Evolutionary conservation across 2,113 vertebrate species (phyloP).

Genomic region (Cryptotis parvus): DNA sequence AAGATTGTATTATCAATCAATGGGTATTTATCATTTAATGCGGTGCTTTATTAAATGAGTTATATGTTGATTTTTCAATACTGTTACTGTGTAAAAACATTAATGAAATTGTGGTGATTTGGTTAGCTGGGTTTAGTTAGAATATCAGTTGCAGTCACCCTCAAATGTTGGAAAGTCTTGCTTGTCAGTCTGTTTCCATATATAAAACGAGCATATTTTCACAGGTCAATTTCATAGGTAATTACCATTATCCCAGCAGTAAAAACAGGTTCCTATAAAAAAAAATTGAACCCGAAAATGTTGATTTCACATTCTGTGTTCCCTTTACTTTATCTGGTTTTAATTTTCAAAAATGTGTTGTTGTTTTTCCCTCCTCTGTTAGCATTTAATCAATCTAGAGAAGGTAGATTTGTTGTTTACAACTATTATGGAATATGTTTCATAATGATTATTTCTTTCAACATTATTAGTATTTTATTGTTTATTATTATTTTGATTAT

Average conservation of each 20-base stretch:
- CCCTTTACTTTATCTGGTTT: conserved; percentile 39
- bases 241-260: not conserved
- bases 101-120: not conserved
- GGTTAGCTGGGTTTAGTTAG: not conserved
- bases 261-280: not conserved
- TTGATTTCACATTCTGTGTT: not conserved
- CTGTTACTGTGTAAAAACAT: not conserved
- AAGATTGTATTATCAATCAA: not conserved
- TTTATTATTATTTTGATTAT: too few species aligned
- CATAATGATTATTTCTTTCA: conserved; percentile 29
- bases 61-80: not conserved
- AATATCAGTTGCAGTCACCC: not conserved
- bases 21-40: not conserved
- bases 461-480: not conserved
- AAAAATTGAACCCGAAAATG: not conserved
- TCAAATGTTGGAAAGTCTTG: not conserved
- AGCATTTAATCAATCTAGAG: not conserved
- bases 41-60: not conserved
- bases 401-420: not conserved
- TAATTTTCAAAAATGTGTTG: not conserved
- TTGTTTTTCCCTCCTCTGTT: not conserved
- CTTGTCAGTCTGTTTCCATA: not conserved
- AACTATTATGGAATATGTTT: not conserved
- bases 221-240: not conserved
- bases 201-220: not conserved